These are phyloP conservation scores for Holothuria leucospilota DNA, from an alignment of 53 echinoderm and acorn worm species.

Conservation along the genomic window DNA sequence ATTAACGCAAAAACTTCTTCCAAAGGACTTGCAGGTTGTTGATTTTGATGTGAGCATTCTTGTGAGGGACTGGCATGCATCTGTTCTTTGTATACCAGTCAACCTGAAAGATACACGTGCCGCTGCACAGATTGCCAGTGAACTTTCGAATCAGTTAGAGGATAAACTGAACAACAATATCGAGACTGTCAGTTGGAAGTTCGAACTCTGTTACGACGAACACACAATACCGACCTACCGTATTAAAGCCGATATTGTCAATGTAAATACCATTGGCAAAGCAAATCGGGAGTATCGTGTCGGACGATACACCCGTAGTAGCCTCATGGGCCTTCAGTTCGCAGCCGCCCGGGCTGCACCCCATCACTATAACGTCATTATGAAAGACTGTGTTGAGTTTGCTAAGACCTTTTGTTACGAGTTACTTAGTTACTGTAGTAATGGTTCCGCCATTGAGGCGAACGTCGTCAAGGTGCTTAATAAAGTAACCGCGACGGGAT, in stretches of 20 bases:
- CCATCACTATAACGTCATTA: conserved; percentile 49
- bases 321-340: conserved; percentile 51
- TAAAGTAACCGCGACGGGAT: conserved; percentile 52
- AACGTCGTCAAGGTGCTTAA: conserved; percentile 39
- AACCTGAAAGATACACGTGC: conserved; percentile 1
- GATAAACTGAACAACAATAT: conserved; percentile 1
- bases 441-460: conserved; percentile 56
- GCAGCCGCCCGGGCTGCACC: conserved; percentile 57
- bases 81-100: conserved; percentile 44
- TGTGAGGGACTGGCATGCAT: conserved; percentile 61
- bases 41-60: conserved; percentile 54
- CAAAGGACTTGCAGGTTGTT: conserved; percentile 20
- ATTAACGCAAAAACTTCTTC: conserved; percentile 24
- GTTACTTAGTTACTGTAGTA: conserved; percentile 59
- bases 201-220: conserved; percentile 59
- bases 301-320: conserved; percentile 49
- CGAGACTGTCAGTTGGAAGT: conserved; percentile 45
- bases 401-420: conserved; percentile 68
- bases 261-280: conserved; percentile 20
- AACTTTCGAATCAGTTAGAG: neutral
- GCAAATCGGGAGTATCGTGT: conserved; percentile 54
- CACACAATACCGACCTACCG: conserved; percentile 56
- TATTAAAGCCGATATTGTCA: conserved; percentile 26
- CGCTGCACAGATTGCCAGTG: neutral
- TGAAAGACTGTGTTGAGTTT: conserved; percentile 74